Evolutionary conservation across 1,140 invertebrate species (phyloP), one percentile per base, ranked within the genome.

Genomic region (Cotesia vestalis): DNA sequence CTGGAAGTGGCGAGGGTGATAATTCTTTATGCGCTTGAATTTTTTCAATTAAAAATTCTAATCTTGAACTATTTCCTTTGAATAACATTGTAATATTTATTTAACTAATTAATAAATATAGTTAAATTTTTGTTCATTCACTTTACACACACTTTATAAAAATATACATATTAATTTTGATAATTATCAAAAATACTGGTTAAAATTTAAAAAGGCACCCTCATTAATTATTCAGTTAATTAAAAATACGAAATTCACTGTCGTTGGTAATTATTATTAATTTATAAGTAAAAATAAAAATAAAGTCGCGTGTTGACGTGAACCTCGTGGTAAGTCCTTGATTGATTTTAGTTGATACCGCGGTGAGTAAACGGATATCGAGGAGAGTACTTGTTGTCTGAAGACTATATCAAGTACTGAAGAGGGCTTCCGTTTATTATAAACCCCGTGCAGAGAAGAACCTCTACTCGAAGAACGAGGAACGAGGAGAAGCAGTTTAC

Each of bases 1-100:
- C 78, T 71, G 73, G 76, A 66, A 77, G 76, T 68, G 81, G 79
- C 68, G 82, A 81, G 8, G 80, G 80, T 4, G 84, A 84, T 46
- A 46, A 46, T 79, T 91, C 91, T 85, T 94, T 94, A 77, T 92
- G 93, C 3, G 92, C 92, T 80, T 94, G 93, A 77, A 94, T 94
- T 86, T 94, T 94, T 80, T 94, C 93, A 76, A 94, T 94, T 74
- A 94, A 88, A 78, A 93, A 90, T 85, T 94, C 93, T 79, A 94
- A 84, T 74, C 92, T 88, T 79, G 91, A 92, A 86, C 93, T 94
- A 82, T 94, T 94, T 72, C 93, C 93, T 80, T 93, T 93, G 88
- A 93, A 94, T 81, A 93, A 86, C 92, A 93, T 93, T 77, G 81
- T 84, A 78, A 72, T 36, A n/a, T 64, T 40, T 40, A 3, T 34